A percentile compares a stretch with the other conserved stretches of the same genome.
Conservation (phyloP, 2,888 invertebrate species). For the Stegana nigrithorax region DNA sequence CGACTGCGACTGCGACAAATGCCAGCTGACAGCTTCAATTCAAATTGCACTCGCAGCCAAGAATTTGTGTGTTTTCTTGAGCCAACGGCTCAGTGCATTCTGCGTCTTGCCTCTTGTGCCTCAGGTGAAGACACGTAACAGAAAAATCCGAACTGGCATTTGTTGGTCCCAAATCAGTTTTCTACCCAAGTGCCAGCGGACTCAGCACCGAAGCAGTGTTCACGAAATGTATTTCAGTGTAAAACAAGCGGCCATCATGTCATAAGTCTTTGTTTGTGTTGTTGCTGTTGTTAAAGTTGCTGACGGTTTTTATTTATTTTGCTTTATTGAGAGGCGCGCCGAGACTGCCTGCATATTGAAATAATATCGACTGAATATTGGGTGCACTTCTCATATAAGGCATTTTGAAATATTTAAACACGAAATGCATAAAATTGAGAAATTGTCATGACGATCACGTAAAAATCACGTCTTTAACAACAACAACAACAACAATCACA, state of each 20-base stretch:
- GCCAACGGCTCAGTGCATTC: too few relatives aligned
- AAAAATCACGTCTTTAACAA: slow-evolving; percentile 27
- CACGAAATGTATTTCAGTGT: not conserved
- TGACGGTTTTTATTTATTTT: not conserved
- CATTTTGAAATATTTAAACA: slow-evolving; percentile 34
- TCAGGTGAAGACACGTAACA: slow-evolving; percentile 27
- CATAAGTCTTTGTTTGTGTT: too few relatives aligned
- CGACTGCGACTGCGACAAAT: not conserved
- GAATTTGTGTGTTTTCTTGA: not conserved
- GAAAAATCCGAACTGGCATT: too few relatives aligned
- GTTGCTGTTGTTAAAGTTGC: too few relatives aligned
- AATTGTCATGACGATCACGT: slow-evolving; percentile 61
- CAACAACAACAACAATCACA: slow-evolving; percentile 30
- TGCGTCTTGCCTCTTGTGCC: slow-evolving; percentile 49
- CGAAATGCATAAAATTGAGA: slow-evolving; percentile 57
- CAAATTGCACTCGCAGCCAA: slow-evolving; percentile 41
- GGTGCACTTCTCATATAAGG: too few relatives aligned
- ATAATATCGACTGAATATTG: too few relatives aligned
- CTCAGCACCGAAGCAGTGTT: not conserved
- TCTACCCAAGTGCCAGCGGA: too few relatives aligned
- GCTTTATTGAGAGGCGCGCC: slow-evolving; percentile 15
- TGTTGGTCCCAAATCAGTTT: too few relatives aligned
- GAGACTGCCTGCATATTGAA: slow-evolving; percentile 1
- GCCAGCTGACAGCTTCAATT: slow-evolving; percentile 41
- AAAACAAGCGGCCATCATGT: too few relatives aligned